Conservation (phyloP, 2,113 vertebrate species). For the Oryzias javanicus region DNA sequence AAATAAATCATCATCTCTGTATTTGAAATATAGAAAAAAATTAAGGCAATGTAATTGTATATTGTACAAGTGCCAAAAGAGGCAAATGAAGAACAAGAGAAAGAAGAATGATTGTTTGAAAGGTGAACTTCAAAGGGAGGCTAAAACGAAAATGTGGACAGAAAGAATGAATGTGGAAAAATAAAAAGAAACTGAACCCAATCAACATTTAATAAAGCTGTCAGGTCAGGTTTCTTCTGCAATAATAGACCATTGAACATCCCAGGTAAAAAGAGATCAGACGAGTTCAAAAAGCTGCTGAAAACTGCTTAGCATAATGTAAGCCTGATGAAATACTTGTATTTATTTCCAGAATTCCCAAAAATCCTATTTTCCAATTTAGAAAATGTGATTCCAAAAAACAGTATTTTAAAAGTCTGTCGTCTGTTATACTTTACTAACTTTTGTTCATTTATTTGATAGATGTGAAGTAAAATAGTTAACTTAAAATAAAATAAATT, state of each 20-base stretch:
- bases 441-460: too few relatives aligned
- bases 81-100: slow-evolving; percentile 2
- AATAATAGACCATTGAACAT: too few relatives aligned
- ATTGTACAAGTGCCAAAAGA: slow-evolving; percentile 1
- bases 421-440: neutral
- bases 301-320: neutral
- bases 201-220: neutral
- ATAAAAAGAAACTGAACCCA: neutral
- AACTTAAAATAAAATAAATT: too few relatives aligned
- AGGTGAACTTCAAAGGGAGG: neutral
- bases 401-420: too few relatives aligned
- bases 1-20: too few relatives aligned
- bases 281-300: neutral
- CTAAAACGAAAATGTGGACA: neutral
- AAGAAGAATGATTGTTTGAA: slow-evolving; percentile 4
- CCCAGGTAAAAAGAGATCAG: too few relatives aligned
- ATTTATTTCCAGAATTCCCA: neutral
- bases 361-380: neutral
- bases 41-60: slow-evolving; percentile 1
- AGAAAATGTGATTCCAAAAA: neutral
- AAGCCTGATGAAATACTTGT: neutral
- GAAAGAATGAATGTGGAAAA: neutral
- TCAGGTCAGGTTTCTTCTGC: neutral
- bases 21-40: neutral
- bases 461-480: neutral